phyloP scores from a whole-genome alignment of 92 coral and sea anemone species.

The Siderastrea siderea region DNA sequence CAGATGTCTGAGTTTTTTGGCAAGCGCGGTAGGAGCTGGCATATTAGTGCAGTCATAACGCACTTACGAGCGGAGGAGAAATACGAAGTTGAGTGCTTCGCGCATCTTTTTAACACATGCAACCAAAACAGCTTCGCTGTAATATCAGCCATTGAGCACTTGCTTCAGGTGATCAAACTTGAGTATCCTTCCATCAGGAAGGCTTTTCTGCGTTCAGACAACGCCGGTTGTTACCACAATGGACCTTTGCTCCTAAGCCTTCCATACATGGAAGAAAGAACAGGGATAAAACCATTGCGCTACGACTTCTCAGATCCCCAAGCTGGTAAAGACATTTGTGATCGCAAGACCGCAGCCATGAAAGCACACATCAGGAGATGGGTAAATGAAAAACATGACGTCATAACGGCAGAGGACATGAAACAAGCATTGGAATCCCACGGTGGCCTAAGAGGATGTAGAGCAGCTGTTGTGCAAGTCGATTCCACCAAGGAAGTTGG shows the following conservation, averaged over 20 bases:
- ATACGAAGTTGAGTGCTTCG: slow-evolving; percentile 30
- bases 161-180: slow-evolving; percentile 38
- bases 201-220: slow-evolving; percentile 66
- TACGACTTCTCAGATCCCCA: slow-evolving; percentile 10
- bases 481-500: too few relatives aligned
- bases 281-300: slow-evolving; percentile 25
- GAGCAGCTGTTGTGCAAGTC: slow-evolving; percentile 15
- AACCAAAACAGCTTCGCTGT: slow-evolving; percentile 69
- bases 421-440: slow-evolving; percentile 50
- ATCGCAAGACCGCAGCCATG: too few relatives aligned
- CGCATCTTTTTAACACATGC: slow-evolving; percentile 51
- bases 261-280: slow-evolving; percentile 17
- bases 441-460: slow-evolving; percentile 45
- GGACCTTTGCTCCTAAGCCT: slow-evolving; percentile 61
- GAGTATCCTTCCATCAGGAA: slow-evolving; percentile 45
- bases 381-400: slow-evolving; percentile 11
- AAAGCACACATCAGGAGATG: too few relatives aligned
- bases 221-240: slow-evolving; percentile 69
- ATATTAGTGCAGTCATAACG: slow-evolving; percentile 53
- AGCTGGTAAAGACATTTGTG: too few relatives aligned
- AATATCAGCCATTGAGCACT: slow-evolving; percentile 50
- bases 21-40: slow-evolving; percentile 74
- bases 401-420: slow-evolving; percentile 39
- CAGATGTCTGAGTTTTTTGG: slow-evolving; percentile 74
- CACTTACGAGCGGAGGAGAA: slow-evolving; percentile 7